Conservation (phyloP, 2,113 vertebrate genomes). For the Dicentrarchus labrax region DNA sequence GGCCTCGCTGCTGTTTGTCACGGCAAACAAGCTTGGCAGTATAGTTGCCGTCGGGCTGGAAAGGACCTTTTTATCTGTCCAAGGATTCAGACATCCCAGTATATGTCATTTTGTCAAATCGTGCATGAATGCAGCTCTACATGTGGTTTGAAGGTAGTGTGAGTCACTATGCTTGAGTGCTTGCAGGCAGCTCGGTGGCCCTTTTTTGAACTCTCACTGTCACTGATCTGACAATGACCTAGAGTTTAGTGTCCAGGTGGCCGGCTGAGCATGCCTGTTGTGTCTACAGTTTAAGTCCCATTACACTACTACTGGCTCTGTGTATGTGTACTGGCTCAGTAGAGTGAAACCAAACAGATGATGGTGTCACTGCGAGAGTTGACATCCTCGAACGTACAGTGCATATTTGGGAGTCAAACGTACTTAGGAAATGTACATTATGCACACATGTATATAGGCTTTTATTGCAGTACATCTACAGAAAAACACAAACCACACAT, state of each 20-base stretch:
- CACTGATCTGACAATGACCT: conserved; percentile 36
- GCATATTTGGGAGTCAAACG: conserved; percentile 3
- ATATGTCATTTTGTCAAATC: conserved; percentile 51
- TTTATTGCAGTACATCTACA: not conserved
- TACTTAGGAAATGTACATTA: not conserved
- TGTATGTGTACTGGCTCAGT: conserved; percentile 28
- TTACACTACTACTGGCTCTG: conserved; percentile 20
- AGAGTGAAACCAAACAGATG: conserved; percentile 21
- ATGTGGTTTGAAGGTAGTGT: conserved; percentile 21
- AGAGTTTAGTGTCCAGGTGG: conserved; percentile 49
- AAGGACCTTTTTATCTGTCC: conserved; percentile 38
- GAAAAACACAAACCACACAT: not conserved
- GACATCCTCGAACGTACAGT: conserved; percentile 5
- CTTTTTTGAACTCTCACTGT: conserved; percentile 29
- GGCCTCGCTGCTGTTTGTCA: conserved; percentile 43
- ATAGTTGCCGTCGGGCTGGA: conserved; percentile 8
- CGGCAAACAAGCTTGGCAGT: conserved; percentile 11
- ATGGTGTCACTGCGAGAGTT: conserved; percentile 9
- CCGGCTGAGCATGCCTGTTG: conserved; percentile 33
- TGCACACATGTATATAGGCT: not conserved
- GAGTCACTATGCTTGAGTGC: not conserved
- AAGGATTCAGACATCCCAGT: conserved; percentile 30
- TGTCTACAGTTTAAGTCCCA: conserved; percentile 30
- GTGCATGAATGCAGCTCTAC: conserved; percentile 11
- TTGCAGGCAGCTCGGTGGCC: not conserved